phyloP scores from a whole-genome alignment of 2,797 vertebrate genomes.

The Amniataba percoides region DNA sequence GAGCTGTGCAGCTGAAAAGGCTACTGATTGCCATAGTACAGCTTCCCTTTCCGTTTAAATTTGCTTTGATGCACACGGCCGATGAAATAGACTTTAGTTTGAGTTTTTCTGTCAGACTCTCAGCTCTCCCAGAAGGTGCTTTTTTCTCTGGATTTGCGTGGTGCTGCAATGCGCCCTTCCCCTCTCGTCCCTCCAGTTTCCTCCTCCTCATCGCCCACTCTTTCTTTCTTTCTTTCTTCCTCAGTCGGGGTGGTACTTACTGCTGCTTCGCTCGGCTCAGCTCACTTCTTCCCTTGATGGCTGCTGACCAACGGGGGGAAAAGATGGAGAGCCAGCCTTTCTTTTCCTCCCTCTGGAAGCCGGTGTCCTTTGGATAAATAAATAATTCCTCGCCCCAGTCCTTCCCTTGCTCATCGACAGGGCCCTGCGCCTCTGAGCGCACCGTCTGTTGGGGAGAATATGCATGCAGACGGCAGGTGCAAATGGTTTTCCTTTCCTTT shows the following conservation, averaged over 20 bases:
- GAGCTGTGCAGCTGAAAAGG: conserved; percentile 31
- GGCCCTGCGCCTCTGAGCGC: conserved; percentile 27
- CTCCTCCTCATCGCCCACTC: conserved; percentile 68
- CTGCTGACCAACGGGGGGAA: conserved; percentile 53
- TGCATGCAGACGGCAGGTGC: conserved; percentile 39
- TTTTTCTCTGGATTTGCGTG: conserved; percentile 48
- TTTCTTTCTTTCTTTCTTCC: conserved; percentile 43
- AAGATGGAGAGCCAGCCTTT: conserved; percentile 18
- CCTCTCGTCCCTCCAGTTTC: conserved; percentile 56
- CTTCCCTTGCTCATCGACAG: conserved; percentile 39
- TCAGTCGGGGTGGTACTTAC: conserved; percentile 34
- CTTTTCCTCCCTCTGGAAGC: conserved; percentile 34
- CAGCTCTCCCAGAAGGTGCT: conserved; percentile 43
- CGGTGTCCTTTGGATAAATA: conserved; percentile 39
- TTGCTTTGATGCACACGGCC: conserved; percentile 13
- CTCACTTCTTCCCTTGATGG: conserved; percentile 52
- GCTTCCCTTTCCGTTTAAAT: conserved; percentile 29
- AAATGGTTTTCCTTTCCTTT: conserved; percentile 30
- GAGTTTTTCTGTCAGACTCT: conserved; percentile 13
- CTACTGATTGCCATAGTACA: conserved; percentile 33
- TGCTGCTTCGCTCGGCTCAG: conserved; percentile 44
- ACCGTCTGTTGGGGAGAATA: conserved; percentile 33
- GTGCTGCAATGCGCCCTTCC: conserved; percentile 58
- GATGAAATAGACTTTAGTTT: conserved; percentile 14
- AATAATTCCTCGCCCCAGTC: conserved; percentile 45